Evolutionary conservation across 92 coral and sea anemone genomes (phyloP).

Genomic region (Micromussa lordhowensis): DNA sequence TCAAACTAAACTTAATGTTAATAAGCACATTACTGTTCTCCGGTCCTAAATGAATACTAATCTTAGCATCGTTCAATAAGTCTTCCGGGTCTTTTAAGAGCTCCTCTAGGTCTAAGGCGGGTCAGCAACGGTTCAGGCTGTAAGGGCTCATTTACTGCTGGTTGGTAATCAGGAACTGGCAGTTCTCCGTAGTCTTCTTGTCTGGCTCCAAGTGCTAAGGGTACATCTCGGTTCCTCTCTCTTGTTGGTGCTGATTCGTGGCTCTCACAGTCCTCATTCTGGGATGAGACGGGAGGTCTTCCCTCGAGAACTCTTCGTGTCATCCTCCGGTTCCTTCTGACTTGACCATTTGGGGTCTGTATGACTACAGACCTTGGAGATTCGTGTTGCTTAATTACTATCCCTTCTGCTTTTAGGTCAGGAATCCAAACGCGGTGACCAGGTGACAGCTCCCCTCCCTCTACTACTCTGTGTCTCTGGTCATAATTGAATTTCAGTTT

Average conservation of each 20-base stretch:
- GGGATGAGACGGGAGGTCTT: not conserved
- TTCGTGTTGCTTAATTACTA: no score
- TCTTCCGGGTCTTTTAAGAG: not conserved
- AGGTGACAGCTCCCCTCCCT: no score
- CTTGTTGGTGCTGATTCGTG: not conserved
- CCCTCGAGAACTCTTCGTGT: constrained; percentile 8
- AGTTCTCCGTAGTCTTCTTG: constrained; percentile 17
- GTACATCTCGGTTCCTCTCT: not conserved
- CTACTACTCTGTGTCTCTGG: no score
- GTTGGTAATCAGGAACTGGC: not conserved
- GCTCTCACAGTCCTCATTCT: not conserved
- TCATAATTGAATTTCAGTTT: no score
- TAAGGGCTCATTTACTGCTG: not conserved
- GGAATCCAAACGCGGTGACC: no score
- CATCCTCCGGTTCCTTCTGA: constrained; percentile 62
- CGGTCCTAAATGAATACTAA: constrained; percentile 1
- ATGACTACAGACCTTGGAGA: constrained; percentile 61
- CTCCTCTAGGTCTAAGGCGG: not conserved
- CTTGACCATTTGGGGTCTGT: constrained; percentile 53
- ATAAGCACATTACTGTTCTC: constrained; percentile 1
- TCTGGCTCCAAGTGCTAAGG: constrained; percentile 1
- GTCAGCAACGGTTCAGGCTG: not conserved
- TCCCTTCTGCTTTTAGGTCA: no score
- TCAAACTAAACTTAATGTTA: not conserved
- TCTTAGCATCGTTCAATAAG: not conserved